A percentile compares a stretch with the other conserved stretches of the same genome.
Evolutionary conservation across 2,113 vertebrate genomes (phyloP).

Genomic region (Scolopax mira): DNA sequence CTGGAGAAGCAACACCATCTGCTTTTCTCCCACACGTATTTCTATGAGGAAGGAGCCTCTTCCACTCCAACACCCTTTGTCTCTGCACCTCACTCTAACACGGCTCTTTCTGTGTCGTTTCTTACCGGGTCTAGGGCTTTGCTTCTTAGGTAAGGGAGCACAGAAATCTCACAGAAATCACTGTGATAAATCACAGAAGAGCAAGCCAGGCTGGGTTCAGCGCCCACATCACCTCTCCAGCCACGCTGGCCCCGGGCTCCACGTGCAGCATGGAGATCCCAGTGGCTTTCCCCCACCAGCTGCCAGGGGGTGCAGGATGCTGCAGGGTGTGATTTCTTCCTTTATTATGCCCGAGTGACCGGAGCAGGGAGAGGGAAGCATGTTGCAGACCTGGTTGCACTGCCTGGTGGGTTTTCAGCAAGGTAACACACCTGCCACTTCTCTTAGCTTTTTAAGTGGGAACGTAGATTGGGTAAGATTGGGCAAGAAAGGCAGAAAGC

Average conservation of each 20-base stretch:
- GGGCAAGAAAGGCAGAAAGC: background rate
- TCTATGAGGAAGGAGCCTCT: background rate
- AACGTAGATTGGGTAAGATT: background rate
- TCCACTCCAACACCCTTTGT: background rate
- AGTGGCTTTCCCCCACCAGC: background rate
- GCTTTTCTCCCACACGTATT: background rate
- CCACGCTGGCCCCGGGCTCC: fast-evolving
- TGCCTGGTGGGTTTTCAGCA: background rate
- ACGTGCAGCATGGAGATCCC: fast-evolving
- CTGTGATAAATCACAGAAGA: background rate
- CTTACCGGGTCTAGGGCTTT: background rate
- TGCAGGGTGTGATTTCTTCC: background rate
- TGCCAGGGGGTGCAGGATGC: background rate
- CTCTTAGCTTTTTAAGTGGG: background rate
- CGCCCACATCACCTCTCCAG: background rate
- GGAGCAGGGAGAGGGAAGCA: background rate
- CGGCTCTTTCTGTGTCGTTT: background rate
- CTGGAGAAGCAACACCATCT: background rate
- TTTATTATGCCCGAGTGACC: background rate
- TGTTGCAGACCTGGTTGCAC: background rate
- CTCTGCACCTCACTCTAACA: background rate
- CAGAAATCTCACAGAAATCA: background rate
- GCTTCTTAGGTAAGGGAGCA: background rate
- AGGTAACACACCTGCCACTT: background rate
- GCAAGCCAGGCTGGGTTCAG: background rate